Evolutionary conservation across 2,888 invertebrate species (phyloP), one percentile per base, ranked within the genome.

Genomic region (Orthonevra nobilis): DNA sequence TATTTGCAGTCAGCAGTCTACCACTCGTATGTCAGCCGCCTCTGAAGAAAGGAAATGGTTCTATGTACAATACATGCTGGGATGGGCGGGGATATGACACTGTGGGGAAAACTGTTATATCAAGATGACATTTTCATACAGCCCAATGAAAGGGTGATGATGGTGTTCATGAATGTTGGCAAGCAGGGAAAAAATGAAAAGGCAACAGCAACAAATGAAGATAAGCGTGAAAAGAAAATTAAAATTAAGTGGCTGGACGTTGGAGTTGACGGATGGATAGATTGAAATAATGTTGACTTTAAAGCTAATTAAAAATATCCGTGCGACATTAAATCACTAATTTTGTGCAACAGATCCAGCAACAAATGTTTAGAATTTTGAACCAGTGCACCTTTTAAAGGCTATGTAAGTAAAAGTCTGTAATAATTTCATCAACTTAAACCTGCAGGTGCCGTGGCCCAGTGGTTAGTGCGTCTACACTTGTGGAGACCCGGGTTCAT

Each of bases 1-100:
- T 54, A 72, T 72, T 56, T 36, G 5, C 61, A 36, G 52, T 61
- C 70, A 60, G 34, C 50, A 60, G 48, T 32, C 48, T 50, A 32
- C 46, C 32, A n/a, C n/a, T n/a, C n/a, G n/a, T n/a, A n/a, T n/a
- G 9, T 48, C 44, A 48, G 14, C 30, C 2, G 5, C 10, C 23
- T 30, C 4, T 9, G 28, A 19, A 17, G 38, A 23, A 7, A 5
- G 10, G 32, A 17, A n/a, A n/a, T n/a, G n/a, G n/a, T n/a, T n/a
- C n/a, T 12, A 17, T 40, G 30, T 20, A 30, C 30, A 23, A 23
- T 5, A 23, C 5, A 23, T 23, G 3, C 23, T 5, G 5, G 23
- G 23, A 23, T n/a, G n/a, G n/a, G n/a, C n/a, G n/a, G n/a, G n/a
- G 48, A 20, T 14, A 30, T n/a, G 63, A 40, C 38, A 30, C 63